These are phyloP conservation scores for Leptopilina boulardi DNA, from an alignment of 1,140 invertebrate species.

Conservation along the genomic window DNA sequence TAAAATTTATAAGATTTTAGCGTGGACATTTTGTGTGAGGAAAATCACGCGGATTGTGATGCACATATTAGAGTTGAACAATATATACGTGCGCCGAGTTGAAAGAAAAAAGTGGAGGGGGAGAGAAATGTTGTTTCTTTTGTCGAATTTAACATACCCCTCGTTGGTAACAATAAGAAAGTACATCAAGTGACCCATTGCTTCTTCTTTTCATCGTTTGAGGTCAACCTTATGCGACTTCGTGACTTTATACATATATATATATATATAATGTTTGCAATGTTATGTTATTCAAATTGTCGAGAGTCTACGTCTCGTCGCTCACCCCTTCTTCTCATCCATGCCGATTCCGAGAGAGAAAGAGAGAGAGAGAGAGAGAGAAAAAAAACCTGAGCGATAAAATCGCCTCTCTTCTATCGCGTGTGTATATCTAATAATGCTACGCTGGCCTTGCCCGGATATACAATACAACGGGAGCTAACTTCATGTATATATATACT, in stretches of 20 bases:
- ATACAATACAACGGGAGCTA: slow-evolving; percentile 16
- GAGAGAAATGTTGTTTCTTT: neutral
- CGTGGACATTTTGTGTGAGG: neutral
- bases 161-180: slow-evolving; percentile 51
- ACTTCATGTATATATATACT: neutral
- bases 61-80: slow-evolving; percentile 20
- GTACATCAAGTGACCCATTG: slow-evolving; percentile 45
- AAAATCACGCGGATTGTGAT: slow-evolving; percentile 8
- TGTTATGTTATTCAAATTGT: slow-evolving; percentile 59
- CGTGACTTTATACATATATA: slow-evolving; percentile 49
- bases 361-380: neutral
- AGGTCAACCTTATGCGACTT: slow-evolving; percentile 41
- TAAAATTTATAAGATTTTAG: no score
- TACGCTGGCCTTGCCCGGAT: slow-evolving; percentile 8
- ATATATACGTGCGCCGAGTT: neutral
- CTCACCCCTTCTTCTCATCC: neutral
- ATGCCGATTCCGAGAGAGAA: neutral
- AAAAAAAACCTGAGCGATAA: slow-evolving; percentile 48
- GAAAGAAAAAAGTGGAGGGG: neutral
- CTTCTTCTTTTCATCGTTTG: slow-evolving; percentile 45
- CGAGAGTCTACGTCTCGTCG: slow-evolving; percentile 37
- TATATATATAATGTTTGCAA: slow-evolving; percentile 44
- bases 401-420: slow-evolving; percentile 53
- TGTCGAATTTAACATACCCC: slow-evolving; percentile 17
- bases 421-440: slow-evolving; percentile 53